Percentiles rank a stretch among this genome's conserved stretches.
Conservation (phyloP, 2,113 vertebrate genomes). For the Chlamydotis undulata region DNA sequence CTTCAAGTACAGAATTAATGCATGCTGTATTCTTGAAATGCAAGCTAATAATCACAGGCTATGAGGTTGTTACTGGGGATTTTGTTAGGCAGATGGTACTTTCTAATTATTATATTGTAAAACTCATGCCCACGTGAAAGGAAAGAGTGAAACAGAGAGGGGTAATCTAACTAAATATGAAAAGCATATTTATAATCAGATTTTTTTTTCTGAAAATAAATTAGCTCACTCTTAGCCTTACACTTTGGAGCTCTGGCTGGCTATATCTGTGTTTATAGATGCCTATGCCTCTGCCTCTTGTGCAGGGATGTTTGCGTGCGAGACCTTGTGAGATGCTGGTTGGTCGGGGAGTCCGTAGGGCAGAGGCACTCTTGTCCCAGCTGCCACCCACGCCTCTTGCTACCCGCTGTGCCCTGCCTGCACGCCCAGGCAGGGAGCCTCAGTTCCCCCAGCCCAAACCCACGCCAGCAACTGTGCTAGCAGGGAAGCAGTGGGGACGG, state of each 20-base stretch:
- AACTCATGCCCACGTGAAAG: neutral
- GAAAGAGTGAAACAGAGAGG: neutral
- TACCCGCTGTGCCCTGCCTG: neutral
- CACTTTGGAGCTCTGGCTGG: neutral
- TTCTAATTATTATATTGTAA: constrained; percentile 6
- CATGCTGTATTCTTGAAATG: neutral
- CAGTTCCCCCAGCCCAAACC: too few species aligned
- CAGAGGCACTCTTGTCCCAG: neutral
- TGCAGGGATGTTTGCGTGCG: neutral
- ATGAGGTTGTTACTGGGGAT: constrained; percentile 24
- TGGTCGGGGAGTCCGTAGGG: neutral
- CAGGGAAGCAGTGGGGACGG: neutral
- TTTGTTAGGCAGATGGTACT: constrained; percentile 4
- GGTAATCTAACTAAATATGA: neutral
- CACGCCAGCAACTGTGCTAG: accelerated
- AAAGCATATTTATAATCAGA: neutral
- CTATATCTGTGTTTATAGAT: neutral
- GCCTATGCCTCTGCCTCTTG: neutral
- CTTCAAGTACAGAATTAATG: neutral
- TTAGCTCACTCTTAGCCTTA: neutral
- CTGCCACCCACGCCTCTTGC: too few species aligned
- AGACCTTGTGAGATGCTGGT: neutral
- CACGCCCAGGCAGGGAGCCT: neutral
- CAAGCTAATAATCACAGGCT: neutral
- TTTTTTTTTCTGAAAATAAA: neutral